Conservation (phyloP, 2,113 vertebrate genomes). For the Pedetes capensis region DNA sequence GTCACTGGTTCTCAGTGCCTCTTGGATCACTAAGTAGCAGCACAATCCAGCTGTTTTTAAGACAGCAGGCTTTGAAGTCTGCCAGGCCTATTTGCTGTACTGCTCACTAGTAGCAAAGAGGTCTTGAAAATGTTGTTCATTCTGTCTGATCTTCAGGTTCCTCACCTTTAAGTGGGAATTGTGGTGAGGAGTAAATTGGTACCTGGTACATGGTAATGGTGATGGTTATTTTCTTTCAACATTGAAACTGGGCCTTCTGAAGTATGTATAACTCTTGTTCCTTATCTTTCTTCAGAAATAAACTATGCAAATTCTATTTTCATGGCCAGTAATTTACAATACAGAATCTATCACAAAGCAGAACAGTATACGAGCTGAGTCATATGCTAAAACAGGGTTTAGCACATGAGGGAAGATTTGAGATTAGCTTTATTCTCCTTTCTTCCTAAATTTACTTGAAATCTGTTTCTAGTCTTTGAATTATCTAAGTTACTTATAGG, state of each 20-base stretch:
- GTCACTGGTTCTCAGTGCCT: background rate
- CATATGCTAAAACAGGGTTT: background rate
- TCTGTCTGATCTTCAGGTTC: background rate
- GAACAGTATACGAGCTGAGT: background rate
- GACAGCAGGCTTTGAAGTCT: background rate
- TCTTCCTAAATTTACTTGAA: background rate
- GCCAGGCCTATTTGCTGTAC: background rate
- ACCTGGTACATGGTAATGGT: background rate
- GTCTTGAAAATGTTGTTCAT: background rate
- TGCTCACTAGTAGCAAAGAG: background rate
- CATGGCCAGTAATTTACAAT: background rate
- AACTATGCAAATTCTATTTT: background rate
- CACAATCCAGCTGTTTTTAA: background rate
- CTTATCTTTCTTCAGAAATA: slow-evolving; percentile 3
- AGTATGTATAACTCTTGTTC: background rate
- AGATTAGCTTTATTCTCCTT: background rate
- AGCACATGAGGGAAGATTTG: background rate
- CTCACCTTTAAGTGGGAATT: background rate
- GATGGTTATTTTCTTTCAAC: slow-evolving; percentile 16
- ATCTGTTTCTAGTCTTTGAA: slow-evolving; percentile 15
- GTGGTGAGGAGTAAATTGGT: background rate
- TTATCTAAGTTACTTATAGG: background rate
- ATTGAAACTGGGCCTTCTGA: background rate
- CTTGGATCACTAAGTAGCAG: background rate
- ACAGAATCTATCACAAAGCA: background rate